Conservation (phyloP, 2,888 invertebrate genomes). For the Pinctada fucata region DNA sequence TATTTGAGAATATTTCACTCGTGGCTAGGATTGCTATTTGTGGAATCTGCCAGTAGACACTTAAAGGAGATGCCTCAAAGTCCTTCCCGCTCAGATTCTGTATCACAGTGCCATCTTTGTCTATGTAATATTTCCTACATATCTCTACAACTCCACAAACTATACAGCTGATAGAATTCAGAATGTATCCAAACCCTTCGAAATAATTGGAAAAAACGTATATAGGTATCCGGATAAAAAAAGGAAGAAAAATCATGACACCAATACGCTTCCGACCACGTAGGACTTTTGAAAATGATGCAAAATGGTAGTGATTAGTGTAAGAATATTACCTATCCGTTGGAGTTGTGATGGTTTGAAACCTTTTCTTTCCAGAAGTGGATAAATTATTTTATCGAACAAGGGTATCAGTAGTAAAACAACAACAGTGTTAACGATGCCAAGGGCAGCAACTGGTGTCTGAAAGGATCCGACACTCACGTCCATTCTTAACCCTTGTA, state of each 20-base stretch:
- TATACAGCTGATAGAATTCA: conserved; percentile 58
- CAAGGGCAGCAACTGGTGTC: conserved; percentile 69
- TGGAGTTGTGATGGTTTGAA: conserved; percentile 62
- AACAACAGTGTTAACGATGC: conserved; percentile 68
- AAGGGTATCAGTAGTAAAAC: conserved; percentile 70
- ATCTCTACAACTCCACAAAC: conserved; percentile 69
- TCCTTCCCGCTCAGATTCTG: conserved; percentile 54
- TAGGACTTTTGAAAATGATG: no score
- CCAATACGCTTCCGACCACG: no score
- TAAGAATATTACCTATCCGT: conserved; percentile 61
- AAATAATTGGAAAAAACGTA: not conserved
- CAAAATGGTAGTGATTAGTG: no score
- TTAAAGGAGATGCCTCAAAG: conserved; percentile 63
- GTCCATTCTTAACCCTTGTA: conserved; percentile 70
- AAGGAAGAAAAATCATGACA: no score
- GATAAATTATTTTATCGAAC: conserved; percentile 65
- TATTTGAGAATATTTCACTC: conserved; percentile 68
- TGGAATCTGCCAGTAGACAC: conserved; percentile 65
- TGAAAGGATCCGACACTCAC: conserved; percentile 54
- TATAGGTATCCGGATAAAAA: no score
- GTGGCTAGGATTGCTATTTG: conserved; percentile 67
- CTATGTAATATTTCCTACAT: conserved; percentile 49
- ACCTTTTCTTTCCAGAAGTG: conserved; percentile 52
- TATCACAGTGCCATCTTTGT: conserved; percentile 50
- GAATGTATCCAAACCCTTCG: conserved; percentile 66